Evolutionary conservation across 2,797 vertebrate species (phyloP), one percentile per base, ranked within the genome.

Genomic region (Eulemur mongoz): DNA sequence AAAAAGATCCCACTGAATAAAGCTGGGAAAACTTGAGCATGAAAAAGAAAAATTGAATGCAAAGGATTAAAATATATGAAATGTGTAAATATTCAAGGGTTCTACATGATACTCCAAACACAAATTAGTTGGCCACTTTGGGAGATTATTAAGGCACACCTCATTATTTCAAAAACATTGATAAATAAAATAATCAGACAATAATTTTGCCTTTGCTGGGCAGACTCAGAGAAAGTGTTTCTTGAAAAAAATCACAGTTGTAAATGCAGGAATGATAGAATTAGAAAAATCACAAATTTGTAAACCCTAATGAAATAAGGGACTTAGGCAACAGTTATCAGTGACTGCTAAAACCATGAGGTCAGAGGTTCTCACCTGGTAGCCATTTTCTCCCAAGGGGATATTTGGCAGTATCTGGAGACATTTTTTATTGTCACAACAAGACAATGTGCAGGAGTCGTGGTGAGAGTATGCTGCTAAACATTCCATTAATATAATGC

Each of bases 151-250:
- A 38, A 2, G 13, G 32, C 52, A 78, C 5, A 82, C 20, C 38
- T 92, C 73, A 85, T 79, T 93, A 35, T 35, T 94, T 54, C 78
- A 70, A 48, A 89, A 69, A 91, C 43, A 86, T 4, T 54, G 27
- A 43, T 81, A 80, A 40, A 91, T 80, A 48, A 92, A 84, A 89
- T 87, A 73, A 72, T 23, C 52, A 92, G 88, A 73, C 25, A 59
- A 4, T 70, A 73, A 83, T 79, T 78, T 17, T 96, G 30, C 32
- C 38, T 92, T 83, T 43, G 61, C 50, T 59, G 13, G 38, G 50
- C 10, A 79, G 75, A 67, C 48, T 76, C 54, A 93, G 35, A 92
- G 43, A 52, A 92, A 72, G 2, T 69, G 52, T 72, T 91, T 83
- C 35, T 78, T 91, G 43, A 50, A 76, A 69, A 69, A 89, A 72